phyloP scores from a whole-genome alignment of 2,888 invertebrate genomes.

The Sesia bembeciformis region DNA sequence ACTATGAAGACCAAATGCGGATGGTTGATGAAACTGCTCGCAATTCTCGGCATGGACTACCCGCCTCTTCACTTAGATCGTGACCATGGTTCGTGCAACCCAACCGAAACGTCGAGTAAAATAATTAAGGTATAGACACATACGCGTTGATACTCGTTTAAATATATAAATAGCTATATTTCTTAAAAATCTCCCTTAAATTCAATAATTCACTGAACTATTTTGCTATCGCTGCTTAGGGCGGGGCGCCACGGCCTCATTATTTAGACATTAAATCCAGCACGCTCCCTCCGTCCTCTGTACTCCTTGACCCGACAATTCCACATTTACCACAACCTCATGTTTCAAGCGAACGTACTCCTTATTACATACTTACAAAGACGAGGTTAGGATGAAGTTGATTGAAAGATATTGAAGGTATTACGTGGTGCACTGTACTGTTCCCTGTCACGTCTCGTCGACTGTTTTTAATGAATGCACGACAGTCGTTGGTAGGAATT shows the following conservation, averaged over 20 bases:
- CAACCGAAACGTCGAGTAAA: too few relatives aligned
- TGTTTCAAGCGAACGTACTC: not conserved
- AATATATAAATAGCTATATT: too few relatives aligned
- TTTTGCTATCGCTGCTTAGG: constrained; percentile 34
- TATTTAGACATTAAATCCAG: constrained; percentile 70
- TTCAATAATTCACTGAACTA: too few relatives aligned
- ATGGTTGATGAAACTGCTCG: too few relatives aligned
- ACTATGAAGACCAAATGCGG: too few relatives aligned
- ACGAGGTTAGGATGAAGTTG: not conserved
- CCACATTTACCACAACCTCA: not conserved
- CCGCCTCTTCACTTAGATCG: too few relatives aligned
- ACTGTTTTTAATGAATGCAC: constrained; percentile 42
- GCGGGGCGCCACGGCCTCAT: constrained; percentile 53
- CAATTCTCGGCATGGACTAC: too few relatives aligned
- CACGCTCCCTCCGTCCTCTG: constrained; percentile 27
- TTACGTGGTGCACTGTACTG: not conserved
- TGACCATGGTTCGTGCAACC: too few relatives aligned
- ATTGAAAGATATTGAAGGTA: not conserved
- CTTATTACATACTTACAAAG: not conserved
- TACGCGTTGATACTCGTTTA: too few relatives aligned
- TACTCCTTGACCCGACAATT: not conserved
- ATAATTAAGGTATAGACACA: too few relatives aligned
- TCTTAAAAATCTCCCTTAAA: too few relatives aligned
- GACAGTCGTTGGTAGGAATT: constrained; percentile 23
- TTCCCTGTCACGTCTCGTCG: constrained; percentile 11